Evolutionary conservation across 2,888 invertebrate genomes (phyloP).

Genomic region (Xylota segnis): DNA sequence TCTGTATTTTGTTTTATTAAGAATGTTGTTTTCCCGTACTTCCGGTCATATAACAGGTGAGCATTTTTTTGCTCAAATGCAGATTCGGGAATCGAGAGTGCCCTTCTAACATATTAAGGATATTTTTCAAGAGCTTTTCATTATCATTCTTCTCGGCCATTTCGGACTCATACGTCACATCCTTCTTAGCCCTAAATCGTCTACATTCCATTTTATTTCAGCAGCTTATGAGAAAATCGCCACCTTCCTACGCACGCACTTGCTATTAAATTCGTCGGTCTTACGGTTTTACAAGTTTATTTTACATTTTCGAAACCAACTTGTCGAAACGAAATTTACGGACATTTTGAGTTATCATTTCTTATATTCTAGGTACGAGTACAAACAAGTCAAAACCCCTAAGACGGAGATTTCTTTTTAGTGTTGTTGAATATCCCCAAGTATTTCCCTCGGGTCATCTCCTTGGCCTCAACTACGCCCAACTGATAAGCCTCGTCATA

Average conservation of each 20-base stretch:
- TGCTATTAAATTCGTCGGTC: neutral
- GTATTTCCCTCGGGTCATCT: constrained; percentile 98
- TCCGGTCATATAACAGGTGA: too few species aligned
- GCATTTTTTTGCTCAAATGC: too few species aligned
- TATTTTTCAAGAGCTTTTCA: too few species aligned
- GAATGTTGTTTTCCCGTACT: too few species aligned
- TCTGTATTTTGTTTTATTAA: too few species aligned
- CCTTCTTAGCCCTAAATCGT: too few species aligned
- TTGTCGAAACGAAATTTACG: neutral
- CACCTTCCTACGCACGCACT: neutral
- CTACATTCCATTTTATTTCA: too few species aligned
- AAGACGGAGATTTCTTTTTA: constrained; percentile 78
- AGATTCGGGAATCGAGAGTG: too few species aligned
- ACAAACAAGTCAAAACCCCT: neutral
- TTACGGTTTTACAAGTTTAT: constrained; percentile 1
- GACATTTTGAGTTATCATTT: neutral
- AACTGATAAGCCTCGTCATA: constrained; percentile 97
- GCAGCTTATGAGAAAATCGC: neutral
- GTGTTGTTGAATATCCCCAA: constrained; percentile 90
- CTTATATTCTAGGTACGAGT: neutral
- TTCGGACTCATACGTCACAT: too few species aligned
- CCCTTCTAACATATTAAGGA: too few species aligned
- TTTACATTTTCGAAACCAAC: neutral
- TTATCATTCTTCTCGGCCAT: too few species aligned
- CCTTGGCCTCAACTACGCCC: constrained; percentile 97